Percentiles rank a stretch among this genome's conserved stretches.
Conservation (phyloP, 2,113 vertebrate genomes). For the Crotalus horridus region DNA sequence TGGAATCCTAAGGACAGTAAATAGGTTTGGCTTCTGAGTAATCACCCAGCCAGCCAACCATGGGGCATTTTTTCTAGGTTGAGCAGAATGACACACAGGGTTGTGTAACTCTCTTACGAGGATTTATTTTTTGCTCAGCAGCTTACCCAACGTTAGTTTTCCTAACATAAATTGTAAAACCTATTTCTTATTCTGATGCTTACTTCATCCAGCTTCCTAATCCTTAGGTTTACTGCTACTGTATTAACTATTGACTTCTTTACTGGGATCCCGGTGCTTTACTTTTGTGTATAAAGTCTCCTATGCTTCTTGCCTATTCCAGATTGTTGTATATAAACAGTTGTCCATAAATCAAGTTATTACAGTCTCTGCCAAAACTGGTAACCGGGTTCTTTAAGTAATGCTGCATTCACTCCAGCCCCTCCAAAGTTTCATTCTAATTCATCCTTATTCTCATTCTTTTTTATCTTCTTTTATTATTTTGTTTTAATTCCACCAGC, state of each 20-base stretch:
- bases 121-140: not conserved
- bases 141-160: not conserved
- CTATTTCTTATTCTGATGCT: not conserved
- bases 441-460: not conserved
- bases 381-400: not conserved
- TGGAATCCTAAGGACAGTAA: not conserved
- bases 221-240: not conserved
- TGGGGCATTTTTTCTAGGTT: not conserved
- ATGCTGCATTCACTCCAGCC: not conserved
- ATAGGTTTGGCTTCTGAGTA: not conserved
- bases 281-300: not conserved
- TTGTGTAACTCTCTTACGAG: not conserved
- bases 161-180: not conserved
- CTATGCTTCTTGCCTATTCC: not conserved
- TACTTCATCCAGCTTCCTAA: not conserved
- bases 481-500: not conserved
- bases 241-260: not conserved
- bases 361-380: not conserved
- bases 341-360: not conserved
- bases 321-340: not conserved
- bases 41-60: not conserved
- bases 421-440: not conserved
- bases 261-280: not conserved
- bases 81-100: not conserved
- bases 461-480: not conserved